Percentiles rank a stretch among this genome's conserved stretches.
phyloP scores from a whole-genome alignment of 2,888 invertebrate species.

The Pyralis farinalis region DNA sequence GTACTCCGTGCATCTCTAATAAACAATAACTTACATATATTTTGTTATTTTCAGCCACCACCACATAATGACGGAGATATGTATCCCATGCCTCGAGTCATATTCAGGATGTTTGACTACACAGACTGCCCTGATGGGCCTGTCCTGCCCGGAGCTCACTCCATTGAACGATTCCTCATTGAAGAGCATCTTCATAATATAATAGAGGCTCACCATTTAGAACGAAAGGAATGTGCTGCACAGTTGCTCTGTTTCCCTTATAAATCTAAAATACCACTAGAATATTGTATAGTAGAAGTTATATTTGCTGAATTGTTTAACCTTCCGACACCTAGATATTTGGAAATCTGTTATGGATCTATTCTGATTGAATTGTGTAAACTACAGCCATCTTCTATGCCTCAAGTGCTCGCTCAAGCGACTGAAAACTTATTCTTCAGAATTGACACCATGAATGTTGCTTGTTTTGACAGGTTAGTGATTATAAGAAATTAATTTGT shows the following conservation, averaged over 20 bases:
- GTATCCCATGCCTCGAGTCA: slow-evolving; percentile 97
- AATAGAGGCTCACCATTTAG: slow-evolving; percentile 91
- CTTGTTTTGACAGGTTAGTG: slow-evolving; percentile 93
- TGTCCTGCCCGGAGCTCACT: slow-evolving; percentile 96
- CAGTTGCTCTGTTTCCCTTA: slow-evolving; percentile 95
- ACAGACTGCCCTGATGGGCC: slow-evolving; percentile 98
- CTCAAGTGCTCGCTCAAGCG: slow-evolving; percentile 98
- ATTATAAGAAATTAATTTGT: background rate
- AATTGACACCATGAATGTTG: slow-evolving; percentile 97
- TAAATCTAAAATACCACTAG: slow-evolving; percentile 96
- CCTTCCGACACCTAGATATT: slow-evolving; percentile 92
- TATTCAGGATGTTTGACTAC: slow-evolving; percentile 98
- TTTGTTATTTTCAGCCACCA: slow-evolving; percentile 91
- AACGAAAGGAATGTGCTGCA: slow-evolving; percentile 97
- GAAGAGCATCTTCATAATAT: slow-evolving; percentile 98
- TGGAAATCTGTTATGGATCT: slow-evolving; percentile 97
- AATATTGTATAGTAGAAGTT: slow-evolving; percentile 99
- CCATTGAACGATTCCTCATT: slow-evolving; percentile 98
- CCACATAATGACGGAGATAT: slow-evolving; percentile 94
- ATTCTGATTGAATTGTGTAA: slow-evolving; percentile 98
- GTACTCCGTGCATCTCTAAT: too few relatives aligned
- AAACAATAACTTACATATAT: too few relatives aligned
- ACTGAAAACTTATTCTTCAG: slow-evolving; percentile 98
- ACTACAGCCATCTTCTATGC: slow-evolving; percentile 97
- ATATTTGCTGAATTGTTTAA: slow-evolving; percentile 97